These are phyloP conservation scores for Cylas formicarius DNA, from an alignment of 1,140 invertebrate species.

Conservation along the genomic window DNA sequence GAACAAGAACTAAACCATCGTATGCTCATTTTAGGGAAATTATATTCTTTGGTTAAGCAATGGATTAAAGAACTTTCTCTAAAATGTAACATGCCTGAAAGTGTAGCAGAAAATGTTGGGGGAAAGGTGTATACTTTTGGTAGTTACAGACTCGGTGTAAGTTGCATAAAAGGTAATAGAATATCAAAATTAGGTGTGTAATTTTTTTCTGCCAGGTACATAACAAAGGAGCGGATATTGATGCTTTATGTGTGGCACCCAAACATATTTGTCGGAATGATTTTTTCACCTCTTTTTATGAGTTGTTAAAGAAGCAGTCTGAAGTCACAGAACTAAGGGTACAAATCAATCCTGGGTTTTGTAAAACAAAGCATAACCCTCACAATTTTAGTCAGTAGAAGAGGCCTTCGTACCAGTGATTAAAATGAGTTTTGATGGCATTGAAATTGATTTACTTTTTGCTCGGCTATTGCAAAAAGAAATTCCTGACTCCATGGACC, in stretches of 20 bases:
- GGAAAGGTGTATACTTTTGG: slow-evolving; percentile 99
- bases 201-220: no score
- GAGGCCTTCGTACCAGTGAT: slow-evolving; percentile 99
- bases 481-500: slow-evolving; percentile 75
- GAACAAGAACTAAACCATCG: slow-evolving; percentile 86
- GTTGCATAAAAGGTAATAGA: slow-evolving; percentile 30
- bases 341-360: slow-evolving; percentile 19
- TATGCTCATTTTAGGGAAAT: slow-evolving; percentile 72
- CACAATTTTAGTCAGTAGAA: slow-evolving; percentile 82
- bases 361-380: no score
- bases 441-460: slow-evolving; percentile 98
- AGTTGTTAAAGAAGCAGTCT: slow-evolving; percentile 77
- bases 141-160: slow-evolving; percentile 76
- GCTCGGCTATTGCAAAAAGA: slow-evolving; percentile 88
- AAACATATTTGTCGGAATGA: slow-evolving; percentile 89
- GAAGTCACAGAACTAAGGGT: slow-evolving; percentile 81
- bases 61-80: slow-evolving; percentile 89
- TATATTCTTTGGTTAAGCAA: slow-evolving; percentile 82
- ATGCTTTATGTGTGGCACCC: slow-evolving; percentile 95
- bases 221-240: slow-evolving; percentile 96
- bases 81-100: slow-evolving; percentile 80
- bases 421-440: slow-evolving; percentile 98
- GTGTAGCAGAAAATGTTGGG: slow-evolving; percentile 78
- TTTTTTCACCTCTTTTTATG: slow-evolving; percentile 93
- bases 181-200: slow-evolving; percentile 1